These are phyloP conservation scores for Myopa testacea DNA, from an alignment of 2,888 invertebrate species.

Conservation along the genomic window DNA sequence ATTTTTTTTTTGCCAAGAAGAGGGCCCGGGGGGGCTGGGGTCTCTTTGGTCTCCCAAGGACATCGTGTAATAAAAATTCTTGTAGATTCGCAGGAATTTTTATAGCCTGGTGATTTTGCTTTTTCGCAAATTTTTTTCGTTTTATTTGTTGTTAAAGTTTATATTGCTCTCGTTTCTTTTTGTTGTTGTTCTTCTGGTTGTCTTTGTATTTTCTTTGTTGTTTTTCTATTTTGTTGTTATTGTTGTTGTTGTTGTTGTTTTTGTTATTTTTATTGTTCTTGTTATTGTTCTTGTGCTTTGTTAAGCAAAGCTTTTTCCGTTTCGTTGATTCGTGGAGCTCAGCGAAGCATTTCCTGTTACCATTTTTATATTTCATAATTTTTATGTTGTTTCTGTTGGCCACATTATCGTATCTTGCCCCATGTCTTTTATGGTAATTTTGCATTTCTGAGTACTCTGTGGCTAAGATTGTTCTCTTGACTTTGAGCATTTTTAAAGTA, in stretches of 20 bases:
- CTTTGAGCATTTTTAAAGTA: too few species aligned
- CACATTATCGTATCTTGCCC: too few species aligned
- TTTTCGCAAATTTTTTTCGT: constrained; percentile 2
- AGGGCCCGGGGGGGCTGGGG: not conserved
- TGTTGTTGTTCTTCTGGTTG: not conserved
- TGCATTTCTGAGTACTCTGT: too few species aligned
- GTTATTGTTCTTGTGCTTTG: constrained; percentile 16
- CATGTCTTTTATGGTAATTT: too few species aligned
- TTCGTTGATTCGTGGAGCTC: constrained; percentile 20
- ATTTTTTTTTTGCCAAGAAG: not conserved
- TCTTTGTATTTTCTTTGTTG: constrained; percentile 22
- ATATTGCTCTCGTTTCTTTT: not conserved
- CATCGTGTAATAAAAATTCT: constrained; percentile 37
- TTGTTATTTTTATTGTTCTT: not conserved
- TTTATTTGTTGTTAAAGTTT: constrained; percentile 12
- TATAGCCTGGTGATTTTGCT: constrained; percentile 30
- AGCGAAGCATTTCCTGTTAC: constrained; percentile 34
- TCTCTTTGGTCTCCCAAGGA: not conserved
- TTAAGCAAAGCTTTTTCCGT: constrained; percentile 31
- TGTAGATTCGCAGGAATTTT: constrained; percentile 38
- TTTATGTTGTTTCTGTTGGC: not conserved
- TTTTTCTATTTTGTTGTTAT: constrained; percentile 7
- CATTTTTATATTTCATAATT: constrained; percentile 13
- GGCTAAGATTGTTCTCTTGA: too few species aligned
- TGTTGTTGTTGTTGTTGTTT: not conserved